phyloP scores from a whole-genome alignment of 92 coral and sea anemone species.

The Plumapathes pennacea region DNA sequence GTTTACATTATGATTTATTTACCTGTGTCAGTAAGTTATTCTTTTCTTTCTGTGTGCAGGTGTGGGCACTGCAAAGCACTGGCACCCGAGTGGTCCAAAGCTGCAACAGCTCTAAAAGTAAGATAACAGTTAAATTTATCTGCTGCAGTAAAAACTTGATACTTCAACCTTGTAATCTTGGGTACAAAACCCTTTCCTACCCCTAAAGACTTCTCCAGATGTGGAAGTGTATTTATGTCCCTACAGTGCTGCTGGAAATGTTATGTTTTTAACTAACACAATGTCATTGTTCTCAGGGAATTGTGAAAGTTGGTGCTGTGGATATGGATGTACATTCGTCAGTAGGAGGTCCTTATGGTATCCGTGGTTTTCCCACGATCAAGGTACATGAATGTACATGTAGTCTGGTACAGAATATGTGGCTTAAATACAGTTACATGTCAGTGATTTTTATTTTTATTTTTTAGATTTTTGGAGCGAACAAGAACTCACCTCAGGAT shows the following conservation, averaged over 20 bases:
- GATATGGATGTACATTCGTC: slow-evolving; percentile 96
- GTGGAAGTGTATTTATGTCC: too few species aligned
- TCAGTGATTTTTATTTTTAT: background rate
- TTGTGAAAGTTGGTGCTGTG: slow-evolving; percentile 91
- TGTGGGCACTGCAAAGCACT: slow-evolving; percentile 98
- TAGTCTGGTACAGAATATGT: too few species aligned
- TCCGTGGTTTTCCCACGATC: slow-evolving; percentile 95
- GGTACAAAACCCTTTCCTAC: too few species aligned
- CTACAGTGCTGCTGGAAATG: too few species aligned
- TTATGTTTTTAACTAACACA: too few species aligned
- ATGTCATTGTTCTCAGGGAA: slow-evolving; percentile 25
- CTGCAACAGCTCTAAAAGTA: slow-evolving; percentile 97
- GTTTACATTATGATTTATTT: too few species aligned
- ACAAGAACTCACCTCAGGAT: slow-evolving; percentile 88
- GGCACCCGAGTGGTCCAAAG: slow-evolving; percentile 97
- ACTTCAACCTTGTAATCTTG: too few species aligned
- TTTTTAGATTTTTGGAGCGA: slow-evolving; percentile 88
- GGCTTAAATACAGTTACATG: background rate
- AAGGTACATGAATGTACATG: slow-evolving; percentile 62
- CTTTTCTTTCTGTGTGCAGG: slow-evolving; percentile 35
- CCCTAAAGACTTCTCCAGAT: too few species aligned
- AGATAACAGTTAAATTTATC: too few species aligned
- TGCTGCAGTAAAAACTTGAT: too few species aligned
- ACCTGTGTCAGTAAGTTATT: too few species aligned
- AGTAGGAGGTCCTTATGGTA: slow-evolving; percentile 88